Evolutionary conservation across 2,113 vertebrate genomes (phyloP).

Genomic region (Eira barbara): DNA sequence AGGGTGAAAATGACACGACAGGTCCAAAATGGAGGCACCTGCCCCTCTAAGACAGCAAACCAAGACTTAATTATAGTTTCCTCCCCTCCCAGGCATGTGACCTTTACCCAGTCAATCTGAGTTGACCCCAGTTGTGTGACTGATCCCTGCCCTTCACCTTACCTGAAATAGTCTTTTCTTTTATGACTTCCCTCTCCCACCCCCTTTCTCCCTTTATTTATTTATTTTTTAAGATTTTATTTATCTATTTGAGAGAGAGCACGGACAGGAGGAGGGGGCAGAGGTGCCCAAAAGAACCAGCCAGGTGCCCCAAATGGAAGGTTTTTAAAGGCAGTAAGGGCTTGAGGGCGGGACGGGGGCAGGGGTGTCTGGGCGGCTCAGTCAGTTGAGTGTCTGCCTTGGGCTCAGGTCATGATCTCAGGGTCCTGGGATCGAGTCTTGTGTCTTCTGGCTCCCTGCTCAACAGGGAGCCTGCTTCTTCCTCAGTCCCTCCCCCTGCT

Average conservation of each 20-base stretch:
- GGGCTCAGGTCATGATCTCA: too few species aligned
- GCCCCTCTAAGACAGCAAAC: neutral
- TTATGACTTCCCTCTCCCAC: neutral
- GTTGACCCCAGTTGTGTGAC: neutral
- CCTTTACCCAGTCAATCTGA: neutral
- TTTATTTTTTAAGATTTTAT: neutral
- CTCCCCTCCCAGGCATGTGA: neutral
- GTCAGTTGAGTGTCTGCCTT: too few species aligned
- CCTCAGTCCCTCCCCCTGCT: too few species aligned
- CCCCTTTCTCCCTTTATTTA: neutral
- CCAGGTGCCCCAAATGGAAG: neutral
- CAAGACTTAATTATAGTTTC: neutral
- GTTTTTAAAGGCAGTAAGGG: too few species aligned
- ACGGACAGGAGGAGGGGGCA: neutral
- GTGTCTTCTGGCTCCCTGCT: too few species aligned
- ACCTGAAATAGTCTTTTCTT: neutral
- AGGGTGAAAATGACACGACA: neutral
- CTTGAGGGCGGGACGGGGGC: too few species aligned
- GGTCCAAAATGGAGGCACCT: neutral
- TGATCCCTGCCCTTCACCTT: neutral
- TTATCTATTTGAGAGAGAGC: neutral
- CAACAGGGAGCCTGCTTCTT: too few species aligned
- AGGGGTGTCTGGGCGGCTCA: too few species aligned
- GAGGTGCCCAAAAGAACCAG: neutral
- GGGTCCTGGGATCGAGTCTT: too few species aligned